phyloP scores from a whole-genome alignment of 2,888 invertebrate species.

The Meteorus cinctellus region DNA sequence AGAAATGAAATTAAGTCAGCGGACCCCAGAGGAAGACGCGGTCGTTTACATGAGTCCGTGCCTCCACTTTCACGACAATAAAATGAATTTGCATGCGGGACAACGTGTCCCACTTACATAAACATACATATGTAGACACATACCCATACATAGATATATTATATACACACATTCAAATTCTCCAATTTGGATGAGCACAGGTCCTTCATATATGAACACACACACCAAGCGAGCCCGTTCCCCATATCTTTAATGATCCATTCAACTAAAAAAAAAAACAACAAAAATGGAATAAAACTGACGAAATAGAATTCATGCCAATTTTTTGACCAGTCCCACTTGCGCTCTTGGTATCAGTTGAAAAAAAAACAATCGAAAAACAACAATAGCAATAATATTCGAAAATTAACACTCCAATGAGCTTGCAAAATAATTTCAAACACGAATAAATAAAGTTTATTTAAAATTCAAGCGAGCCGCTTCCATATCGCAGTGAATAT shows the following conservation, averaged over 20 bases:
- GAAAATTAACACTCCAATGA: constrained; percentile 20
- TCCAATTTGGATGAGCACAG: neutral
- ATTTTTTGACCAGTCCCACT: constrained; percentile 17
- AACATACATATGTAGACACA: constrained; percentile 50
- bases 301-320: constrained; percentile 33
- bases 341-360: neutral
- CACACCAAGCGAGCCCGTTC: constrained; percentile 5
- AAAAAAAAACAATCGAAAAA: neutral
- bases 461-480: neutral
- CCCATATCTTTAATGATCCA: constrained; percentile 9
- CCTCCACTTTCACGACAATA: constrained; percentile 61
- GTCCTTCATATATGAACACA: constrained; percentile 2
- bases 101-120: constrained; percentile 59
- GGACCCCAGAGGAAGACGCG: constrained; percentile 60
- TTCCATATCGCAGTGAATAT: constrained; percentile 14
- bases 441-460: constrained; percentile 24
- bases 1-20: constrained; percentile 69
- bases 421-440: constrained; percentile 9
- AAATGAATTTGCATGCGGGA: constrained; percentile 71
- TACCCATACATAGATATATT: neutral
- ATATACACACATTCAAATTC: neutral
- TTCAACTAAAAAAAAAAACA: neutral
- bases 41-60: constrained; percentile 66
- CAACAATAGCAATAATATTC: neutral
- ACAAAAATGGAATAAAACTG: constrained; percentile 19